phyloP scores from a whole-genome alignment of 2,888 invertebrate genomes.

The Pterostichus niger region DNA sequence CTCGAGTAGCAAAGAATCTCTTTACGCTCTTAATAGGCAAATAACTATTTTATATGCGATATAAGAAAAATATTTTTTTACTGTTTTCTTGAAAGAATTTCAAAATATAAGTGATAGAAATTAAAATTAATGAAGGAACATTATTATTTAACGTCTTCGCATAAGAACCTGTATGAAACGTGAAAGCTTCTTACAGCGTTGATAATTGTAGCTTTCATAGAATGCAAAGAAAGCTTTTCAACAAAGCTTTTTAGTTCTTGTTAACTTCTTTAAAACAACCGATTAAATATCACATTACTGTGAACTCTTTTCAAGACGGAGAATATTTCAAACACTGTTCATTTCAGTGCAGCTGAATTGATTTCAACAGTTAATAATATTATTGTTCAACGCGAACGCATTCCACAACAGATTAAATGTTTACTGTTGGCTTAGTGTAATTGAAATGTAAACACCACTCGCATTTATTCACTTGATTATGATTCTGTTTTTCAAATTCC shows the following conservation, averaged over 20 bases:
- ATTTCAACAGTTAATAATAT: constrained; percentile 24
- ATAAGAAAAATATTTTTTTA: no score
- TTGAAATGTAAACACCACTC: constrained; percentile 17
- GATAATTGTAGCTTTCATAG: constrained; percentile 13
- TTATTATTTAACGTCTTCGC: no score
- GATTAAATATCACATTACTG: constrained; percentile 8
- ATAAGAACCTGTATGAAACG: no score
- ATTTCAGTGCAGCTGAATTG: background rate
- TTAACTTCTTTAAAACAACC: background rate
- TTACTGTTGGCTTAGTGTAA: constrained; percentile 7
- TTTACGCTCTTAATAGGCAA: no score
- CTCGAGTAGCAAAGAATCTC: no score
- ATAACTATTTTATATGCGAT: no score
- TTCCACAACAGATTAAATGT: constrained; percentile 14
- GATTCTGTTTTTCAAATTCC: constrained; percentile 2
- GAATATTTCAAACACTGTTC: background rate
- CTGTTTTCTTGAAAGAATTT: no score
- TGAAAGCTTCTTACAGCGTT: background rate
- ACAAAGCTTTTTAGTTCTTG: background rate
- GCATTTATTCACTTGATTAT: constrained; percentile 4
- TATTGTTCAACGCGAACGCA: background rate
- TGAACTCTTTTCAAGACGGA: background rate
- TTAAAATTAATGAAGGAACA: no score
- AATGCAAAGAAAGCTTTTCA: background rate
- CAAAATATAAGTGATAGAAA: no score